Evolutionary conservation across 2,797 vertebrate species (phyloP), one percentile per base, ranked within the genome.

Genomic region (Sparidentex hasta): DNA sequence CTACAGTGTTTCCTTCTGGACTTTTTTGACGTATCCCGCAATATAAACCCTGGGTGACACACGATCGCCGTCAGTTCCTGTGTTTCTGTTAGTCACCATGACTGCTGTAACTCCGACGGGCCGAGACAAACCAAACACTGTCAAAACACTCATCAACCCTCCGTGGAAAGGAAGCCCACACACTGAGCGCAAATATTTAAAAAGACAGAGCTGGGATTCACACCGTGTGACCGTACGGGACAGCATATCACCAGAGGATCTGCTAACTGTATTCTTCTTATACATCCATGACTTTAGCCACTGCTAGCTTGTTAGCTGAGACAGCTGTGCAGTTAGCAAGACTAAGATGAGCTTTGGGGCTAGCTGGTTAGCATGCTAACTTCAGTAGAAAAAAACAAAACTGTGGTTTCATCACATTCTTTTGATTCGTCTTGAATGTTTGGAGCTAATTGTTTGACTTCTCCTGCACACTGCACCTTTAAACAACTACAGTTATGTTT

Each of bases 151-250:
- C 56, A 71, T 85, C 82, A 74, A 66, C 63, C 70, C 55, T 74
- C 81, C 67, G 54, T 80, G 88, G 76, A 71, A 78, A 84, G 69
- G 58, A 1, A 70, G 87, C 71, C 87, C 88, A 85, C 87, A 85
- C 85, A 87, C 57, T 2, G 62, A 74, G 73, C 7, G 23, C 86
- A 84, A 87, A 89, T 84, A 73, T 87, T 88, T 38, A 38, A 68
- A 81, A 81, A 71, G 51, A 69, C 78, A n/a, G 46, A 27, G 41
- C 17, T 50, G 57, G 65, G 78, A 77, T 80, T 76, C 57, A 54
- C 75, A 27, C 2, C 80, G 44, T 54, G 41, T 25, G 55, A 65
- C 77, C 27, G 27, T 27, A 27, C 4, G 3, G 29, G 29, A 2
- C 33, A 33, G 33, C 33, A 33, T 2, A 33, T 33, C 33, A 33